These are phyloP conservation scores for Thymelicus acteon DNA, from an alignment of 2,888 invertebrate species.

Conservation along the genomic window DNA sequence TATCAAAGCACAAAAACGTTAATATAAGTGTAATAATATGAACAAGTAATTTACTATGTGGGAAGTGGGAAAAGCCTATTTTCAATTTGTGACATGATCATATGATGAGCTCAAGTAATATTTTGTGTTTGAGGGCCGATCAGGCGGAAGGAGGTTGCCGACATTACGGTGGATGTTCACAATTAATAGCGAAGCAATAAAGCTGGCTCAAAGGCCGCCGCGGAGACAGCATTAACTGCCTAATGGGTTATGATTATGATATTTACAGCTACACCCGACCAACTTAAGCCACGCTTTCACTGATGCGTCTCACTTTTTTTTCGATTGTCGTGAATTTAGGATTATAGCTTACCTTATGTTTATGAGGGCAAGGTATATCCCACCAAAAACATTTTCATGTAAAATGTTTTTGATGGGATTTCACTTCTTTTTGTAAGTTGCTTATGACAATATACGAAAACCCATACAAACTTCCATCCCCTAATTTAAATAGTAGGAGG, in stretches of 20 bases:
- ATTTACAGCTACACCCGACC: constrained; percentile 76
- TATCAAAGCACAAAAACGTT: too few relatives aligned
- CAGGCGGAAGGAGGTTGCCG: constrained; percentile 43
- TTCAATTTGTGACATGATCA: constrained; percentile 26
- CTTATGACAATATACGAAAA: too few relatives aligned
- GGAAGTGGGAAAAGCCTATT: constrained; percentile 10
- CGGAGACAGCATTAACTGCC: constrained; percentile 75
- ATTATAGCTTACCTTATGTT: not conserved
- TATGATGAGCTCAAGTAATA: constrained; percentile 11
- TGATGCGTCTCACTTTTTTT: constrained; percentile 41
- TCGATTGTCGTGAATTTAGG: not conserved
- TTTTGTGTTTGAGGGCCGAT: constrained; percentile 34
- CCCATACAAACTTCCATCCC: too few relatives aligned
- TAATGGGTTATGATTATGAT: constrained; percentile 83
- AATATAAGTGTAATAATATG: not conserved
- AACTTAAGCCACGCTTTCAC: constrained; percentile 62
- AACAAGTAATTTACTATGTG: constrained; percentile 10
- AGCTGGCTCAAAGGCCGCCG: constrained; percentile 72
- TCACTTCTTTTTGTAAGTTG: too few relatives aligned
- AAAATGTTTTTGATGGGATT: too few relatives aligned
- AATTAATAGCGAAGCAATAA: constrained; percentile 76
- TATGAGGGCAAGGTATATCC: not conserved
- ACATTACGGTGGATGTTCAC: constrained; percentile 56
- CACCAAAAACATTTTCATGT: too few relatives aligned
- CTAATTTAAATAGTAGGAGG: too few relatives aligned